Evolutionary conservation across 2,797 vertebrate genomes (phyloP).

Genomic region (Garrulus glandarius): DNA sequence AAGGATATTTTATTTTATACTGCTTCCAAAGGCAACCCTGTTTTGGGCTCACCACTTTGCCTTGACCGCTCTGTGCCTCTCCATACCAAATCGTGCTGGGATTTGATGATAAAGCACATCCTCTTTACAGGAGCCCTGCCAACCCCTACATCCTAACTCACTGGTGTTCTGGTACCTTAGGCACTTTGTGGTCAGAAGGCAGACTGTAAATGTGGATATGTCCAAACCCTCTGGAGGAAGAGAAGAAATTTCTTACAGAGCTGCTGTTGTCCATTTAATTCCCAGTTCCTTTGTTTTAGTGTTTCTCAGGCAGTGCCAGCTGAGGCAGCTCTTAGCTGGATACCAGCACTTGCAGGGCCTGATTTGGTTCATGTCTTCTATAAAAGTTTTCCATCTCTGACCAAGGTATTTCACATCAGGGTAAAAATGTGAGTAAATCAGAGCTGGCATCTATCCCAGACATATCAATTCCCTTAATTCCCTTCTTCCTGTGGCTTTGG

Average conservation of each 20-base stretch:
- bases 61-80: slow-evolving; percentile 34
- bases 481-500: slow-evolving; percentile 71
- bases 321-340: slow-evolving; percentile 23
- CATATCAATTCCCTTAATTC: slow-evolving; percentile 72
- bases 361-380: slow-evolving; percentile 64
- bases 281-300: not conserved
- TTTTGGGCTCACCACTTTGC: slow-evolving; percentile 19
- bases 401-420: slow-evolving; percentile 74
- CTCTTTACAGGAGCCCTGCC: slow-evolving; percentile 58
- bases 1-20: slow-evolving; percentile 55
- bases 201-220: not conserved
- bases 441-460: slow-evolving; percentile 73
- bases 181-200: slow-evolving; percentile 49
- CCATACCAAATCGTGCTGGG: slow-evolving; percentile 46
- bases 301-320: not conserved
- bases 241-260: not conserved
- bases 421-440: slow-evolving; percentile 77
- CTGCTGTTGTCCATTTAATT: not conserved
- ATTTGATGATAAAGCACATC: slow-evolving; percentile 65
- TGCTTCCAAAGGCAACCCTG: slow-evolving; percentile 60
- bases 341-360: not conserved
- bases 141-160: slow-evolving; percentile 39
- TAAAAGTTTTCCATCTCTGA: slow-evolving; percentile 72
- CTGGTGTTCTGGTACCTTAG: slow-evolving; percentile 51
- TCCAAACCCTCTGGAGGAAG: slow-evolving; percentile 8